Evolutionary conservation across 2,888 invertebrate species (phyloP), one percentile per base, ranked within the genome.

Genomic region (Sarcophaga carnaria): DNA sequence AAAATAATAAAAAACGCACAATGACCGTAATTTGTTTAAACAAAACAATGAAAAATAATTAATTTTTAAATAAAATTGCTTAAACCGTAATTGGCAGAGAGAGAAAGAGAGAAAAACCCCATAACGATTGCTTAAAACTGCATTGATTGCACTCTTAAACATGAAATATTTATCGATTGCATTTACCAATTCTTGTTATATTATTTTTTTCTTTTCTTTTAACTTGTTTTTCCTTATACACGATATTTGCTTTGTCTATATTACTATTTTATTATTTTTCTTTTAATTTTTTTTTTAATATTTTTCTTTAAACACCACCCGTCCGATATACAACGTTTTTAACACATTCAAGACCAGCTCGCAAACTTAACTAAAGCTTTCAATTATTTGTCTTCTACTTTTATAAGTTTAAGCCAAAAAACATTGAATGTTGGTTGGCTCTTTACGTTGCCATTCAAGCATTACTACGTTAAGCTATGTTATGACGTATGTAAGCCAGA

Each of bases 291-390:
- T 54, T 54, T 17, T 67, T 47, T 22, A 25, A 62, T 62, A 27
- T 37, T 37, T 37, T 37, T 37, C 37, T 37, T 37, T 37, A 37
- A 37, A 37, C 37, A 37, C 37, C 63, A 45, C 47, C n/a, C 67
- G 70, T 66, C 75, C 81, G 80, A 66, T 60, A 72, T 20, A 69
- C 76, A 76, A 84, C 63, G 71, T 84, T 69, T 75, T 37, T 37
- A 37, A 37, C 37, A 37, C 37, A 87, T 75, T 79, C 78, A 76
- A 81, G 67, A 75, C 71, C 81, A 64, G 84, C 67, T 79, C 72
- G 75, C 72, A 60, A 71, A 84, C 78, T 84, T 22, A 72, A 87
- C 87, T 87, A 77, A 87, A 87, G 81, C 84, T 82, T 63, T 11
- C 20, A 62, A 79, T 20, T 54, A 63, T 67, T 67, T 75, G 67